Percentiles rank a stretch among this genome's conserved stretches.
Evolutionary conservation across 2,113 vertebrate genomes (phyloP).

Genomic region (Xiphophorus hellerii): DNA sequence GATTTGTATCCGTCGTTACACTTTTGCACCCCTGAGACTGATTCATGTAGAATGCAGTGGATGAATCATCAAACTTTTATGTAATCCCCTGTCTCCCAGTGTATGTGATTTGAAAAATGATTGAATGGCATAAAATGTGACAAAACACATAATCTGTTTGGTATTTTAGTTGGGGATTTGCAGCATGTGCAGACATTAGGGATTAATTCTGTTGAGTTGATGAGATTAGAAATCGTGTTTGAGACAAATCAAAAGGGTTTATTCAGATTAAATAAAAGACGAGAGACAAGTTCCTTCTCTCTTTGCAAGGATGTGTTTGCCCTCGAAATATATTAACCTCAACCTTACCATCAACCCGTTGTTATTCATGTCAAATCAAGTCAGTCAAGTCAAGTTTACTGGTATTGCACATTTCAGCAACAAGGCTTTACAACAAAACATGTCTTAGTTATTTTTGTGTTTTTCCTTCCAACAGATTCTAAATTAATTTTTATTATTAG

Average conservation of each 20-base stretch:
- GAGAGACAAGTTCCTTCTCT: background rate
- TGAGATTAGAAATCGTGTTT: background rate
- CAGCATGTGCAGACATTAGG: background rate
- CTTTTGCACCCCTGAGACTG: background rate
- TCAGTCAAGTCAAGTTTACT: too few species aligned
- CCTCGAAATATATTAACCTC: background rate
- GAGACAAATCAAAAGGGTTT: background rate
- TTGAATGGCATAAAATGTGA: background rate
- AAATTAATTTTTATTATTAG: too few species aligned
- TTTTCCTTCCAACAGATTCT: too few species aligned
- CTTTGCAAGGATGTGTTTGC: background rate
- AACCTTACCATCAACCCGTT: background rate
- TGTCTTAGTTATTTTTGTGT: too few species aligned
- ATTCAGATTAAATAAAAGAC: background rate
- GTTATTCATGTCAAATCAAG: background rate
- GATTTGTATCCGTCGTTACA: background rate
- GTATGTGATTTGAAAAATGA: slow-evolving; percentile 1
- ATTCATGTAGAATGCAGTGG: background rate
- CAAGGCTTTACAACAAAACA: too few species aligned
- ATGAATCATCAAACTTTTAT: background rate
- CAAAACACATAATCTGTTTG: background rate
- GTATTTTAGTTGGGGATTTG: background rate
- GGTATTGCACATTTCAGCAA: too few species aligned
- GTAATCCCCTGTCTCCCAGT: background rate
- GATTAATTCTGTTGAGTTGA: background rate